These are phyloP conservation scores for Dicrurus megarhynchus DNA, from an alignment of 2,113 vertebrate genomes.

Conservation along the genomic window DNA sequence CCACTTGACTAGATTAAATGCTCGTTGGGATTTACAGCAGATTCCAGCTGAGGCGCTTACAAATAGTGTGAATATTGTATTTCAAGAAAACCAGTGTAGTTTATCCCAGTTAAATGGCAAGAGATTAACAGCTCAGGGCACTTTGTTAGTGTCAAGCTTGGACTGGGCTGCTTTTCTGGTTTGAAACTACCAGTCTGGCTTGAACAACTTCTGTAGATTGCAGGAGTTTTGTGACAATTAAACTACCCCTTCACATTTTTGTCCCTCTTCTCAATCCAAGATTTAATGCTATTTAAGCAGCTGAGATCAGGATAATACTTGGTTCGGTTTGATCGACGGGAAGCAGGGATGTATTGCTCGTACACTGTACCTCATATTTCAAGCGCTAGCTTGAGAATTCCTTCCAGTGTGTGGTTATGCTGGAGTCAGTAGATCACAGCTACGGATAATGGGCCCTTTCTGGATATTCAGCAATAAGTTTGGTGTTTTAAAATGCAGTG, in stretches of 20 bases:
- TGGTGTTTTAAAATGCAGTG: not conserved
- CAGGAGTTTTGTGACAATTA: not conserved
- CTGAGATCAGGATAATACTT: not conserved
- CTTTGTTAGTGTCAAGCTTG: not conserved
- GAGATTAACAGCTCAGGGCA: slow-evolving; percentile 57
- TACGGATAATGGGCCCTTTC: not conserved
- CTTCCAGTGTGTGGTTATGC: not conserved
- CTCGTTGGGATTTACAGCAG: slow-evolving; percentile 36
- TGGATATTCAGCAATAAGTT: slow-evolving; percentile 33
- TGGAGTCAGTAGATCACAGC: slow-evolving; percentile 29
- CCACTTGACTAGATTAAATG: not conserved
- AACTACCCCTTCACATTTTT: not conserved
- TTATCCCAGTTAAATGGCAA: slow-evolving; percentile 47
- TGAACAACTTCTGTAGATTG: not conserved
- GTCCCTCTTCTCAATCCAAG: not conserved
- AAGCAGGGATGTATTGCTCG: not conserved
- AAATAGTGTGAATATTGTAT: slow-evolving; percentile 63
- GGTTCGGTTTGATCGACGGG: not conserved
- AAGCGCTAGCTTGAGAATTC: not conserved
- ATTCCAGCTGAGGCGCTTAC: slow-evolving; percentile 21
- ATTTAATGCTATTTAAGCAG: not conserved
- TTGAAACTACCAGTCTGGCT: not conserved
- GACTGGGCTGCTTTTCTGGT: not conserved
- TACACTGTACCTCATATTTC: not conserved
- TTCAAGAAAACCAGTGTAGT: slow-evolving; percentile 41